Evolutionary conservation across 2,113 vertebrate genomes (phyloP).

Genomic region (Xyrauchen texanus): DNA sequence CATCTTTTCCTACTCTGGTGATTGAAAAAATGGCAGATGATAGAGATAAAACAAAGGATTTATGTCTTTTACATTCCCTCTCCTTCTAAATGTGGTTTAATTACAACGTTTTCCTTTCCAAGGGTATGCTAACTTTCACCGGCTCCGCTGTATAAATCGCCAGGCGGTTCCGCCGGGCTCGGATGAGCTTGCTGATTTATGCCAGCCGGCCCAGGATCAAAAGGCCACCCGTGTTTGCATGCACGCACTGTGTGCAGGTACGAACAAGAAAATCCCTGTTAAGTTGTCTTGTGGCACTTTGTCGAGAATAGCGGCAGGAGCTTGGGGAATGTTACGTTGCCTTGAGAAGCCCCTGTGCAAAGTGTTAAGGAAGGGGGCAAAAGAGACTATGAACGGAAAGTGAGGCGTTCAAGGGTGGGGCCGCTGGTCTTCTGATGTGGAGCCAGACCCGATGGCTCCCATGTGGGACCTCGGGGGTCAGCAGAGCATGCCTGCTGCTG

Average conservation of each 20-base stretch:
- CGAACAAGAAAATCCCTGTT: slow-evolving; percentile 86
- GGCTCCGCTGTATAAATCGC: slow-evolving; percentile 32
- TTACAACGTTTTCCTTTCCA: slow-evolving; percentile 48
- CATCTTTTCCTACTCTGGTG: neutral
- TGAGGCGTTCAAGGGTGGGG: slow-evolving; percentile 42
- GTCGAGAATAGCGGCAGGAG: slow-evolving; percentile 67
- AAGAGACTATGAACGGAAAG: slow-evolving; percentile 24
- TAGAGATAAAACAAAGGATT: neutral
- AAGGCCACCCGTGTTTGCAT: slow-evolving; percentile 61
- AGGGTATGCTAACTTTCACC: slow-evolving; percentile 34
- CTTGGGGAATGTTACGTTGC: slow-evolving; percentile 75
- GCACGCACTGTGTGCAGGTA: slow-evolving; percentile 70
- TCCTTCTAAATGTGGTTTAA: slow-evolving; percentile 38
- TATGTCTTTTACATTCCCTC: neutral
- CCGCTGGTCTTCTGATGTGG: slow-evolving; percentile 58
- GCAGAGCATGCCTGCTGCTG: slow-evolving; percentile 25
- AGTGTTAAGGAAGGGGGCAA: slow-evolving; percentile 59
- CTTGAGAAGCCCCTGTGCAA: slow-evolving; percentile 70
- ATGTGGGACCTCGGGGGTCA: slow-evolving; percentile 52
- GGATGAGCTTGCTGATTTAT: slow-evolving; percentile 38
- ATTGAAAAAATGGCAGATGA: slow-evolving; percentile 36
- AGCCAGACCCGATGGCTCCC: slow-evolving; percentile 62
- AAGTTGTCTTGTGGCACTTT: slow-evolving; percentile 81
- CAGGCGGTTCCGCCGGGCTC: slow-evolving; percentile 6
- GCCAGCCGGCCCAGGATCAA: slow-evolving; percentile 47